These are phyloP conservation scores for Lanistes nyassanus DNA, from an alignment of 1,140 invertebrate genomes.

Conservation along the genomic window DNA sequence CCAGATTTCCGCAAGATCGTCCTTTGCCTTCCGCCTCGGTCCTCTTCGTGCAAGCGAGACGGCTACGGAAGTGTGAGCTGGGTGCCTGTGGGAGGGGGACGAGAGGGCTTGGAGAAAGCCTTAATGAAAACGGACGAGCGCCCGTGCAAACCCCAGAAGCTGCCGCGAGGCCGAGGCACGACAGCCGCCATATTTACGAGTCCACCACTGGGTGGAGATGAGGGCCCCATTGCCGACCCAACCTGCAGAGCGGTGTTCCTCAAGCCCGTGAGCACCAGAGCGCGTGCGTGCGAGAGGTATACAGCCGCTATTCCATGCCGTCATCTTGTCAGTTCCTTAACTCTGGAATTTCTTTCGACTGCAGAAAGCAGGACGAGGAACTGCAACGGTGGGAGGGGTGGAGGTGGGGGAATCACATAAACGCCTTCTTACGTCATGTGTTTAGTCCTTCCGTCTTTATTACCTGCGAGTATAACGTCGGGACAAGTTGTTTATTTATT, in stretches of 20 bases:
- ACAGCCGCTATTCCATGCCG: too few species aligned
- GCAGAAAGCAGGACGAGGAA: background rate
- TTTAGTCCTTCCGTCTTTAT: too few species aligned
- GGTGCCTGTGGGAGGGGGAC: too few species aligned
- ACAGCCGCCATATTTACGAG: constrained; percentile 8
- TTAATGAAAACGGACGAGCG: background rate
- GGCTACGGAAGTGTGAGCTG: too few species aligned
- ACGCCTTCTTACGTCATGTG: too few species aligned
- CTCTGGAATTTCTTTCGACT: background rate
- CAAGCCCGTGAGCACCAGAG: background rate
- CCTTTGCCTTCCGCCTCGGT: too few species aligned
- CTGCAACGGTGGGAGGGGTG: background rate
- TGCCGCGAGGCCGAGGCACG: background rate
- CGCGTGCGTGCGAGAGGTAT: background rate
- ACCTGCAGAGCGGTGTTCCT: background rate
- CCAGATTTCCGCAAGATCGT: too few species aligned
- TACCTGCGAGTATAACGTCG: too few species aligned
- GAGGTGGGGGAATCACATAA: background rate
- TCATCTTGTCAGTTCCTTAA: background rate
- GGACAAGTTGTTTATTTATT: too few species aligned
- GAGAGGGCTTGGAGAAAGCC: too few species aligned
- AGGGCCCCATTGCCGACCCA: background rate
- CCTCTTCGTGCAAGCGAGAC: too few species aligned
- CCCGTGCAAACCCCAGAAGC: background rate
- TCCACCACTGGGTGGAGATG: background rate